These are phyloP conservation scores for Poecilobothrus nobilitatus DNA, from an alignment of 2,888 invertebrate species.

Conservation along the genomic window DNA sequence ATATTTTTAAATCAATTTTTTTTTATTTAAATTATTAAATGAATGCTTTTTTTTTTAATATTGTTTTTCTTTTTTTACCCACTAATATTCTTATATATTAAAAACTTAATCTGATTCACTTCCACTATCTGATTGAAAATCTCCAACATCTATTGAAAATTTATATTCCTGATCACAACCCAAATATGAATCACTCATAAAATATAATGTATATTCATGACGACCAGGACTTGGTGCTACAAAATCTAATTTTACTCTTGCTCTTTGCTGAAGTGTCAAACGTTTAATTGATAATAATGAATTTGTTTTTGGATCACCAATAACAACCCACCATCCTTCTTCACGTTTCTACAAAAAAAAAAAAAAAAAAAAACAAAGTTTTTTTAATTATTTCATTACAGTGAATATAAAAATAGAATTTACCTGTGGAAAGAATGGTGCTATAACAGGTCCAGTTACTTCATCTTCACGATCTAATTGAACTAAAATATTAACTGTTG, in stretches of 20 bases:
- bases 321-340: slow-evolving; percentile 97
- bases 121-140: slow-evolving; percentile 57
- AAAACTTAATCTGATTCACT: slow-evolving; percentile 49
- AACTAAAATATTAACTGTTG: slow-evolving; percentile 82
- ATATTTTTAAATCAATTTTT: no score
- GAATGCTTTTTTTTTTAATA: no score
- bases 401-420: background rate
- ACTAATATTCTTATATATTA: background rate
- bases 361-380: background rate
- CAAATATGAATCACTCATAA: slow-evolving; percentile 98
- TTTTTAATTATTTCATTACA: slow-evolving; percentile 9
- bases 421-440: slow-evolving; percentile 95
- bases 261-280: slow-evolving; percentile 86
- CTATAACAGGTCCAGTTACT: slow-evolving; percentile 91
- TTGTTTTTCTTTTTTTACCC: background rate
- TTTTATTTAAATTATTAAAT: no score
- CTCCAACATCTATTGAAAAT: slow-evolving; percentile 75
- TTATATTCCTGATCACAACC: slow-evolving; percentile 99
- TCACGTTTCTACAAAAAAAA: slow-evolving; percentile 61
- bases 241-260: slow-evolving; percentile 67
- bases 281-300: slow-evolving; percentile 94
- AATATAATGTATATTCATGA: slow-evolving; percentile 90
- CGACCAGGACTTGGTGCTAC: slow-evolving; percentile 83
- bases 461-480: slow-evolving; percentile 95
- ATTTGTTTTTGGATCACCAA: slow-evolving; percentile 92